phyloP scores from a whole-genome alignment of 2,888 invertebrate genomes.

The Epsilonema sp. region DNA sequence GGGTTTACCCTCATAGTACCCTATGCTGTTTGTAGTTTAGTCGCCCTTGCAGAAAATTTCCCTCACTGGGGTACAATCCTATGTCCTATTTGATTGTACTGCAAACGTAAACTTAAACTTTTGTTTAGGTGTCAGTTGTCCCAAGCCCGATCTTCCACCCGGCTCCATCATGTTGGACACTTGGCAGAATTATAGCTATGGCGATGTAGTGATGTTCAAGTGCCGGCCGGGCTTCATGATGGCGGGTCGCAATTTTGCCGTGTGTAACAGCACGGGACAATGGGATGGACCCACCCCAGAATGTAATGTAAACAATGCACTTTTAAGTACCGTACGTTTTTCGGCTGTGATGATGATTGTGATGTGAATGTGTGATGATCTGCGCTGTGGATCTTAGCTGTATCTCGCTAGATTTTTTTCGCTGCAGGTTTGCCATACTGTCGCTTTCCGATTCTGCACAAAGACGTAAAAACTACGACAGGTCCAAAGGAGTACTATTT shows the following conservation, averaged over 20 bases:
- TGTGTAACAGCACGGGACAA: constrained; percentile 64
- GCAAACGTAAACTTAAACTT: no score
- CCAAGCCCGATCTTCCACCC: no score
- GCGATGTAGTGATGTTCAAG: constrained; percentile 64
- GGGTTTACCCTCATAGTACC: no score
- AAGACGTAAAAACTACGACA: constrained; percentile 18
- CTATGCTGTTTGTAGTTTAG: no score
- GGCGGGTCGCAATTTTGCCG: constrained; percentile 68
- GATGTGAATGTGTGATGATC: not conserved
- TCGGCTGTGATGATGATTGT: not conserved
- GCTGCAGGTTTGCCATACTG: constrained; percentile 11
- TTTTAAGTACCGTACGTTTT: not conserved
- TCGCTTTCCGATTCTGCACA: constrained; percentile 17
- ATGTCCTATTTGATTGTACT: no score
- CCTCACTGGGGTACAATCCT: no score
- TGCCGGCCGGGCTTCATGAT: constrained; percentile 70
- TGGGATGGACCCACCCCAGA: constrained; percentile 67
- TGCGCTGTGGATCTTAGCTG: no score
- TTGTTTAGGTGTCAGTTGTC: no score
- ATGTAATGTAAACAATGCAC: constrained; percentile 44
- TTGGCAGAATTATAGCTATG: no score
- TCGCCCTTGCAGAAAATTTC: no score
- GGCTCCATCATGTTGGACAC: no score
- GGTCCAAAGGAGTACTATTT: constrained; percentile 17
- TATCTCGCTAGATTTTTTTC: no score